Evolutionary conservation across 2,113 vertebrate species (phyloP).

Genomic region (Colossoma macropomum): DNA sequence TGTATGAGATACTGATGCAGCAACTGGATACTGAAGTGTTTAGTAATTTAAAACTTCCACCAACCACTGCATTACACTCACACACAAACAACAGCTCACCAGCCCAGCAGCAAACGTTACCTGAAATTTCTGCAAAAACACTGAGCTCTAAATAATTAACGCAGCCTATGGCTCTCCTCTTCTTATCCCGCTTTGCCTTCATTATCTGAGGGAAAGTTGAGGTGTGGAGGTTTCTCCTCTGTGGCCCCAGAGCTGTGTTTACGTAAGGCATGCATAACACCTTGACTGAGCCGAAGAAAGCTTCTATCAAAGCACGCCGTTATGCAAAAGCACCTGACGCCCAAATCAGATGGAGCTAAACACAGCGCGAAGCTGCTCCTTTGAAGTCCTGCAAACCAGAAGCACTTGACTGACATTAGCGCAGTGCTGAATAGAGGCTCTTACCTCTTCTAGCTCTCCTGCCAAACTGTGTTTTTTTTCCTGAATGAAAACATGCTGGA

Average conservation of each 20-base stretch:
- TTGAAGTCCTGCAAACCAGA: conserved; percentile 45
- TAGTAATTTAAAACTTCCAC: no score
- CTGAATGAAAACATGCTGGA: conserved; percentile 20
- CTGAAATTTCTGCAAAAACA: conserved; percentile 14
- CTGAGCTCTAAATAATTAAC: conserved; percentile 22
- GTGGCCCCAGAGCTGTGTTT: conserved; percentile 24
- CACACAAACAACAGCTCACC: neutral
- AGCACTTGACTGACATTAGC: conserved; percentile 47
- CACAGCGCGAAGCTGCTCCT: conserved; percentile 22
- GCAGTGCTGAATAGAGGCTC: conserved; percentile 26
- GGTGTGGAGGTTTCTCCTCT: neutral
- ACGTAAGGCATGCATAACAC: neutral
- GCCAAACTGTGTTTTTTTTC: neutral
- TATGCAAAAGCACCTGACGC: conserved; percentile 8
- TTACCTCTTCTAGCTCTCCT: conserved; percentile 6
- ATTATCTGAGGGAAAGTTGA: conserved; percentile 12
- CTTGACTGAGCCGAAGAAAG: conserved; percentile 6
- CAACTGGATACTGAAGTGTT: no score
- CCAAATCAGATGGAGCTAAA: conserved; percentile 41
- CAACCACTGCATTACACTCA: neutral
- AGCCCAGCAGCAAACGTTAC: neutral
- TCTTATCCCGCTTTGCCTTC: conserved; percentile 5
- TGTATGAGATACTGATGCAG: no score
- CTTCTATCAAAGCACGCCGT: neutral
- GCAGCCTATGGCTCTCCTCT: neutral